These are phyloP conservation scores for Acanthosepion lycidas DNA, from an alignment of 2,888 invertebrate genomes.

Conservation along the genomic window DNA sequence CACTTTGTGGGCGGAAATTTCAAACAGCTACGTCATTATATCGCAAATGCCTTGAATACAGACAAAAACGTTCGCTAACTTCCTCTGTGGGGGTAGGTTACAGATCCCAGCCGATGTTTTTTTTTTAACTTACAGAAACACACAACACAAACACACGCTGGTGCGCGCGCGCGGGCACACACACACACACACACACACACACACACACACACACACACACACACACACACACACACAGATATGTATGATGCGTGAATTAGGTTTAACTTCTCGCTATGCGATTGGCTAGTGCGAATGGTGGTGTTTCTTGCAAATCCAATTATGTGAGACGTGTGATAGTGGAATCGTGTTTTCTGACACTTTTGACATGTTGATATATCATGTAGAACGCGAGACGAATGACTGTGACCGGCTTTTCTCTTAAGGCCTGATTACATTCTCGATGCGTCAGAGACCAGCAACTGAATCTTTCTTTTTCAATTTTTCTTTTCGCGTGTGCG, in stretches of 20 bases:
- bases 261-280: background rate
- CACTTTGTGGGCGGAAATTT: background rate
- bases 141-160: background rate
- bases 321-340: background rate
- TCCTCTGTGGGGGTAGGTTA: background rate
- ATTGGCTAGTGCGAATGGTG: background rate
- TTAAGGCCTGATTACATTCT: background rate
- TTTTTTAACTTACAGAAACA: background rate
- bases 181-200: background rate
- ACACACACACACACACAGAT: background rate
- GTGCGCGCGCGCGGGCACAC: background rate
- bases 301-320: background rate
- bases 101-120: background rate
- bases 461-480: background rate
- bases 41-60: background rate
- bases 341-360: constrained; percentile 33
- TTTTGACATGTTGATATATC: background rate
- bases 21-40: background rate
- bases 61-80: background rate
- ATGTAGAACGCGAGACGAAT: constrained; percentile 33
- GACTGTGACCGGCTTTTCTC: constrained; percentile 13
- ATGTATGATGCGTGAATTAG: background rate
- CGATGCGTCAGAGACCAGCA: background rate
- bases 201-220: background rate
- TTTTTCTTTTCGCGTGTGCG: background rate